These are phyloP conservation scores for Chrysolophus pictus DNA, from an alignment of 2,797 vertebrate genomes.

Conservation along the genomic window DNA sequence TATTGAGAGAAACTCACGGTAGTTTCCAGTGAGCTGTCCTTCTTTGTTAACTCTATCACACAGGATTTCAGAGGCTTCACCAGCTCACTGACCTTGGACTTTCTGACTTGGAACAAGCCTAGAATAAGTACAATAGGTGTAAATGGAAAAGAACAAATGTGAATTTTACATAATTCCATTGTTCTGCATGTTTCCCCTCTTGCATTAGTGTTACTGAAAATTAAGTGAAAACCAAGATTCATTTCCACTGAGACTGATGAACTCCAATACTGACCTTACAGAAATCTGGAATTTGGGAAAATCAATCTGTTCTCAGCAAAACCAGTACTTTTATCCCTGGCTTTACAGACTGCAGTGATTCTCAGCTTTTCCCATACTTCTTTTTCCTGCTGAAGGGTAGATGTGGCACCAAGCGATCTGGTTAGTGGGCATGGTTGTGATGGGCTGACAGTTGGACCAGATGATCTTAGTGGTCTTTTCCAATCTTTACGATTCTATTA, in stretches of 20 bases:
- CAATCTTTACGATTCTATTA: too few relatives aligned
- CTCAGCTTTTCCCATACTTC: not conserved
- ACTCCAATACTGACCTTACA: not conserved
- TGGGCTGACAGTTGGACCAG: too few relatives aligned
- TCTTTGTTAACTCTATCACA: not conserved
- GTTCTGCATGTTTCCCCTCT: not conserved
- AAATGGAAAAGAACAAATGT: not conserved
- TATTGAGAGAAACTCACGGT: rapidly evolving
- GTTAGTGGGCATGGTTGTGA: too few relatives aligned
- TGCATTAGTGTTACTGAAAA: not conserved
- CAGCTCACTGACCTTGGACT: not conserved
- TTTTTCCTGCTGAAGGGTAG: not conserved
- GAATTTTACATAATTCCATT: not conserved
- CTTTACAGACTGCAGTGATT: not conserved
- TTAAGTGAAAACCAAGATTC: not conserved
- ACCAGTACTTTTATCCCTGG: not conserved
- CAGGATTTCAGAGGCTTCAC: not conserved
- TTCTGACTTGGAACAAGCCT: not conserved
- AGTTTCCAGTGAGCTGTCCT: not conserved
- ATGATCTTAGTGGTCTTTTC: too few relatives aligned
- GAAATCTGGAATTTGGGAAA: not conserved
- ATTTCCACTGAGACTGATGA: not conserved
- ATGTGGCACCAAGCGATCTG: too few relatives aligned
- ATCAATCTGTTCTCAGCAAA: not conserved
- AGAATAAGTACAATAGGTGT: not conserved